Conservation (phyloP, 2,113 vertebrate species). For the Cyanoliseus patagonus region DNA sequence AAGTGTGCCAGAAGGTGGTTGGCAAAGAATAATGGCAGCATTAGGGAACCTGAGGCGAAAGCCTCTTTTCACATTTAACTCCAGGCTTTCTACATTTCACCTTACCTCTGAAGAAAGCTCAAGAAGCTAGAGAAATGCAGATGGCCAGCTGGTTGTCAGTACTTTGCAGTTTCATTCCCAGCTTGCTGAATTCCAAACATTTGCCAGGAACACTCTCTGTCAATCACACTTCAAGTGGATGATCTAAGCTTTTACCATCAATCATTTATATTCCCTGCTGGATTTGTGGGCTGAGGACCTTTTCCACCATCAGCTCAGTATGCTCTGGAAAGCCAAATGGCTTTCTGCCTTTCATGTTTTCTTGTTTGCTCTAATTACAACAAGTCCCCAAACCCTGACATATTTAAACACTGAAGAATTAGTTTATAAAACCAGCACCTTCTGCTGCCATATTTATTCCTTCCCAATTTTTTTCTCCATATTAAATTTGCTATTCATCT, state of each 20-base stretch:
- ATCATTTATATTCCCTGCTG: background rate
- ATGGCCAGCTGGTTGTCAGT: background rate
- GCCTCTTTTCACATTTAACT: background rate
- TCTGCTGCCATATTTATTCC: background rate
- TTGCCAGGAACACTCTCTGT: background rate
- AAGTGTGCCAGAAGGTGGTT: background rate
- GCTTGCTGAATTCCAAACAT: slow-evolving; percentile 10
- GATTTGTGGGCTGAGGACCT: background rate
- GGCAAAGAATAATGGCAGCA: background rate
- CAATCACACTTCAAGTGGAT: slow-evolving; percentile 29
- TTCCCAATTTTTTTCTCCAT: background rate
- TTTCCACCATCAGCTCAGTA: background rate
- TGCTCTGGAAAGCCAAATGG: background rate
- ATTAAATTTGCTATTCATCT: background rate
- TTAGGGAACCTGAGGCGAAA: background rate
- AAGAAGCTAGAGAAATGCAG: slow-evolving; percentile 28
- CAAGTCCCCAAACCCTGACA: background rate
- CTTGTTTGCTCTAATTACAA: slow-evolving; percentile 6
- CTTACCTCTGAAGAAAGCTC: slow-evolving; percentile 1
- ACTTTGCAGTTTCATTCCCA: slow-evolving; percentile 8
- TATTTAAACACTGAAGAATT: background rate
- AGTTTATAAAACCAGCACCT: background rate
- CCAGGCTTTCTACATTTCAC: background rate
- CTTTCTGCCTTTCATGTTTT: slow-evolving; percentile 11
- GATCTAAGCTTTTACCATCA: slow-evolving; percentile 52